Base-by-base conservation (phyloP, 2,797 vertebrate genomes). In the Pogonophryne albipinna region DNA sequence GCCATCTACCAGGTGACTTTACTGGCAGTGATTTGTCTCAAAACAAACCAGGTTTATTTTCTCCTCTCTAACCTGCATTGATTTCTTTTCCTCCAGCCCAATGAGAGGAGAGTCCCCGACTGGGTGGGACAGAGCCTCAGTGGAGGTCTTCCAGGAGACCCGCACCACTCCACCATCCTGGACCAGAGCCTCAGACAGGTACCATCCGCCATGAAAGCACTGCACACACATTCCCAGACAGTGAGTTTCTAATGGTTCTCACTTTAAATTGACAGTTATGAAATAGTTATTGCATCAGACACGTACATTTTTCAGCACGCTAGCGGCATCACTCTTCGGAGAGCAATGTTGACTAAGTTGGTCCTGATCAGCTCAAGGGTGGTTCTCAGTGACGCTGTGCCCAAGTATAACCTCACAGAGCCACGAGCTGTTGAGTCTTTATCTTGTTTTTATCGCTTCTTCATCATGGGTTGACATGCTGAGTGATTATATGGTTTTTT, bases 81-180 rank as follows among this genome's bases (percentile, higher is more conserved):
- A 44, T 85, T 64, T 75, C n/a, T 65, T 3, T 89, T 3, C 89
- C 49, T 80, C 23, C 89, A 97, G 97, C 90, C 95, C 10, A 57
- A 83, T 0, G 89, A 95, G 27, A 92, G 93, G 41, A 76, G 94
- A 69, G 78, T 94, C 79, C 87, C 96, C 9, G 93, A 95, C 12
- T 96, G 96, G 95, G 92, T 93, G 17, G 93, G 94, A 1, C 94
- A 95, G 89, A 96, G 95, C 77, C 95, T 96, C 80, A 97, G 96
- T 57, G 96, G 96, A 3, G 96, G 97, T 49, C 93, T 99, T 72
- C 98, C 98, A 0, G 98, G 98, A 78, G 96, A 98, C 86, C 93
- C 95, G 2, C 97, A 97, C 85, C 97, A 97, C 93, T 97, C 96
- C n/a, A 83, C 95, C 50, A 74, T 96, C 1, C 92, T 95, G 71